These are phyloP conservation scores for Etheostoma perlongum DNA, from an alignment of 2,797 vertebrate genomes.

Conservation along the genomic window DNA sequence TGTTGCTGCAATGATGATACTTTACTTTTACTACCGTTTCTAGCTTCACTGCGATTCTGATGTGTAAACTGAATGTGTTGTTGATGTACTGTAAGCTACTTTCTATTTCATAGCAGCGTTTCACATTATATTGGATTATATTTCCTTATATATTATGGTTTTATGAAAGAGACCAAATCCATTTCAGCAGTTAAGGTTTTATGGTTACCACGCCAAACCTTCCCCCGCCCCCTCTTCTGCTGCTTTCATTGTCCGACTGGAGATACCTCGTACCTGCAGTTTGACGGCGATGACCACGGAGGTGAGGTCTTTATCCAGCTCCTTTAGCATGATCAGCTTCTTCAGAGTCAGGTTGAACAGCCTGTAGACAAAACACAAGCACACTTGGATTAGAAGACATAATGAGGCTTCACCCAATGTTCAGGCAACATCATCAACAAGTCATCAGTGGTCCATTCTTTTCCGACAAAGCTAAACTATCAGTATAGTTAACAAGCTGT, in stretches of 20 bases:
- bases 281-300: conserved; percentile 95
- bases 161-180: not conserved
- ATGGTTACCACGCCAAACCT: no score
- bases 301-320: conserved; percentile 94
- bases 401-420: not conserved
- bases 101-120: not conserved
- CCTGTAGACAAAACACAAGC: conserved; percentile 73
- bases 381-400: conserved; percentile 2
- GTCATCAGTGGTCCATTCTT: not conserved
- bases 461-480: not conserved
- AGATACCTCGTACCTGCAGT: conserved; percentile 84
- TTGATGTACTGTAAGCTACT: not conserved
- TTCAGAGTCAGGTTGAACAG: conserved; percentile 94
- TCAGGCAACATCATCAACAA: no score
- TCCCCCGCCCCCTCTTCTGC: no score
- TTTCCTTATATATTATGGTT: not conserved
- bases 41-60: not conserved
- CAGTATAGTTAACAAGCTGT: not conserved
- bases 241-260: no score
- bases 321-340: conserved; percentile 94
- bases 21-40: not conserved
- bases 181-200: no score
- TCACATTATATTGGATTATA: not conserved
- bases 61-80: not conserved
- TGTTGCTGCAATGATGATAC: not conserved